These are phyloP conservation scores for Peromyscus maniculatus DNA, from an alignment of 2,113 vertebrate species.

Conservation along the genomic window DNA sequence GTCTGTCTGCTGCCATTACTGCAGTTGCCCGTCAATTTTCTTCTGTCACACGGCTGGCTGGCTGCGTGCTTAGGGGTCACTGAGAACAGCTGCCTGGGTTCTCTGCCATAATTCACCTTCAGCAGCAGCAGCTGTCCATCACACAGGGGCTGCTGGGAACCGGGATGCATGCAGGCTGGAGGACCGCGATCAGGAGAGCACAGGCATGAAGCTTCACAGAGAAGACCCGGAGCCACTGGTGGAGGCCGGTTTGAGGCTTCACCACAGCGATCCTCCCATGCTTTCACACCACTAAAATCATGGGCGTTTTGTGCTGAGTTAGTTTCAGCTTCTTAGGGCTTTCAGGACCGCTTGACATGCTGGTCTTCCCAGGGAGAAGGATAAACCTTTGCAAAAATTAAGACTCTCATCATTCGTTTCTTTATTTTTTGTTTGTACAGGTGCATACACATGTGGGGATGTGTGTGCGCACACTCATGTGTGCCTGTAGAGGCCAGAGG, in stretches of 20 bases:
- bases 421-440: not conserved
- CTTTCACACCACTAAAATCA: not conserved
- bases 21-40: not conserved
- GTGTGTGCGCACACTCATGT: not conserved
- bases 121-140: not conserved
- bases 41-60: not conserved
- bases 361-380: not conserved
- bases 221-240: accelerated
- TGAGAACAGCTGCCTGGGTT: not conserved
- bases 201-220: no score
- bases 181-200: not conserved
- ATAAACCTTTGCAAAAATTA: not conserved
- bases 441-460: not conserved
- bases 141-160: accelerated
- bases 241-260: not conserved
- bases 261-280: not conserved
- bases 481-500: not conserved
- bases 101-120: not conserved
- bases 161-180: accelerated
- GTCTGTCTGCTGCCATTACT: not conserved
- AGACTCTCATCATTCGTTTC: not conserved
- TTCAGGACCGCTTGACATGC: not conserved
- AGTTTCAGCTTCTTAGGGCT: not conserved
- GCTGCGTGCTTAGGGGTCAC: not conserved
- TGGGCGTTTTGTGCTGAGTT: not conserved